Conservation (phyloP, 1,140 invertebrate genomes). For the Paralvinella palmiformis region DNA sequence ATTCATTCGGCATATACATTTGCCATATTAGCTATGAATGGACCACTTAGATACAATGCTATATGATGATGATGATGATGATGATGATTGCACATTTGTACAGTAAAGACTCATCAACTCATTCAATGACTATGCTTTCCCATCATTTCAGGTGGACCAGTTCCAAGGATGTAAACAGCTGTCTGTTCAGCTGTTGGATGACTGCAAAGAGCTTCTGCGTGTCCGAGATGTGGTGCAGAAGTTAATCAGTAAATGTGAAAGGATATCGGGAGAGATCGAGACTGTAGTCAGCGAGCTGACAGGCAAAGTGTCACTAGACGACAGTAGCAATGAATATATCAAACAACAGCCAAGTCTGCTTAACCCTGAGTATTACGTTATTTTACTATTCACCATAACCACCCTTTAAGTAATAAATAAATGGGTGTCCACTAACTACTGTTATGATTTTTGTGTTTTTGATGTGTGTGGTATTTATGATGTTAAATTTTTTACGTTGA, state of each 20-base stretch:
- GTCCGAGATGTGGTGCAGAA: constrained; percentile 48
- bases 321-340: constrained; percentile 38
- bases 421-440: too few relatives aligned
- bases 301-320: constrained; percentile 20
- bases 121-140: neutral
- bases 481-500: too few relatives aligned
- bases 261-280: constrained; percentile 50
- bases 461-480: too few relatives aligned
- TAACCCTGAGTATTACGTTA: constrained; percentile 45
- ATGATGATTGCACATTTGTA: neutral
- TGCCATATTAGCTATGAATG: neutral
- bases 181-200: constrained; percentile 47
- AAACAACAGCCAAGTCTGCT: constrained; percentile 49
- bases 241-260: constrained; percentile 54
- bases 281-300: constrained; percentile 47
- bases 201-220: constrained; percentile 49
- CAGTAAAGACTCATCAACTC: neutral
- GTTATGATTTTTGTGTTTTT: too few relatives aligned
- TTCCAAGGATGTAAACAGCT: constrained; percentile 42
- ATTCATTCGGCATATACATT: neutral
- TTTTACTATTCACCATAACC: too few relatives aligned
- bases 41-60: neutral
- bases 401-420: too few relatives aligned
- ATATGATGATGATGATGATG: neutral
- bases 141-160: constrained; percentile 36